A percentile compares a stretch with the other conserved stretches of the same genome.
These are phyloP conservation scores for Hedya salicella DNA, from an alignment of 2,888 invertebrate genomes.

Conservation along the genomic window DNA sequence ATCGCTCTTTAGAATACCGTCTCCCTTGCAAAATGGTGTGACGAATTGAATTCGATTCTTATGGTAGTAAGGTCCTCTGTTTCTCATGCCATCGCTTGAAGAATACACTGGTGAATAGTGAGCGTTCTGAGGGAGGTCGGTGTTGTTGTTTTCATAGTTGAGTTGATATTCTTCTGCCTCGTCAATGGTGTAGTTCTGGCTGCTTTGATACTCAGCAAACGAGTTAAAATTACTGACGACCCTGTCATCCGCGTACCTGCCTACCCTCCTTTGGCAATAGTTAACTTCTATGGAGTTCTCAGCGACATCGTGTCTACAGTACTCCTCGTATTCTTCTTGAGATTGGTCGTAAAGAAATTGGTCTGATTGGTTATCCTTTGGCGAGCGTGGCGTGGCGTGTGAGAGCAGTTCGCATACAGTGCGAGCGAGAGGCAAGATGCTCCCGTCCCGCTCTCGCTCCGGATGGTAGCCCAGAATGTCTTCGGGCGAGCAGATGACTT, in stretches of 20 bases:
- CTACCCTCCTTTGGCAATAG: conserved; percentile 60
- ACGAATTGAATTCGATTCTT: conserved; percentile 77
- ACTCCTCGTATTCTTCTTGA: conserved; percentile 37
- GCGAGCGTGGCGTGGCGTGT: conserved; percentile 78
- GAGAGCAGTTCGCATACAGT: conserved; percentile 69
- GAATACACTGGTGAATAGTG: conserved; percentile 69
- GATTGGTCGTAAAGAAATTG: conserved; percentile 54
- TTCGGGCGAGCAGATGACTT: conserved; percentile 87
- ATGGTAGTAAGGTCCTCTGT: conserved; percentile 76
- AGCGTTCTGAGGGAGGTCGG: conserved; percentile 51
- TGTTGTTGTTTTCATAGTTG: conserved; percentile 69
- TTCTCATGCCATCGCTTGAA: conserved; percentile 71
- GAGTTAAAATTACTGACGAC: conserved; percentile 69
- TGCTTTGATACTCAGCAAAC: conserved; percentile 46
- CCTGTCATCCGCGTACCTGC: conserved; percentile 70
- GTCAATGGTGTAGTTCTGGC: conserved; percentile 67
- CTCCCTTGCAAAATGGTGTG: conserved; percentile 72
- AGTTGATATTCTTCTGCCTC: conserved; percentile 73
- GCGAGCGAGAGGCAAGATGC: conserved; percentile 66
- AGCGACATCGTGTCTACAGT: conserved; percentile 54
- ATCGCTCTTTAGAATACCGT: conserved; percentile 65
- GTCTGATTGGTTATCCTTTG: conserved; percentile 78
- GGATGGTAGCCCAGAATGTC: conserved; percentile 80
- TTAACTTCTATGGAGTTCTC: conserved; percentile 64
- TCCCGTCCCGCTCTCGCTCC: conserved; percentile 56